A percentile compares a stretch with the other conserved stretches of the same genome.
These are phyloP conservation scores for Ericerus pela DNA, from an alignment of 1,140 invertebrate genomes.

Conservation along the genomic window DNA sequence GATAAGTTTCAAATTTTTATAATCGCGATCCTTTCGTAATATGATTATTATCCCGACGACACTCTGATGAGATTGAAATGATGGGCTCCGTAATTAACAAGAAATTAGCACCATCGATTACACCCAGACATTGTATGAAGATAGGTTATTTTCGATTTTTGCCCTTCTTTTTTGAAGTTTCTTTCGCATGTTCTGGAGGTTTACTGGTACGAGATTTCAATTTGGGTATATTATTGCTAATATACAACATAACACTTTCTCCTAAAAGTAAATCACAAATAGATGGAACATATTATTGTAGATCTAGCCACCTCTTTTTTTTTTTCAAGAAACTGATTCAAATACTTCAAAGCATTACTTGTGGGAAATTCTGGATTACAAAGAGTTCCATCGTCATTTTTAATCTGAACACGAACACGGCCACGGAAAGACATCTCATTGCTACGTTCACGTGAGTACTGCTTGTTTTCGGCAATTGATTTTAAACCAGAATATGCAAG, in stretches of 20 bases:
- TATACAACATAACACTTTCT: neutral
- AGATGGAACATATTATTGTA: neutral
- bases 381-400: constrained; percentile 75
- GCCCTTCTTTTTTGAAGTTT: neutral
- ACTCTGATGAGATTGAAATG: too few relatives aligned
- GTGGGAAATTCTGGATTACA: constrained; percentile 56
- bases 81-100: too few relatives aligned
- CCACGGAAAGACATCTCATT: constrained; percentile 67
- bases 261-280: neutral
- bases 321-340: neutral
- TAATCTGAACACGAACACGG: constrained; percentile 78
- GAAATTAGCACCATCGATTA: neutral
- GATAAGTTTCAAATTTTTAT: too few relatives aligned
- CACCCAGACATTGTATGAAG: neutral
- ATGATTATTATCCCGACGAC: too few relatives aligned
- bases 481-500: constrained; percentile 62
- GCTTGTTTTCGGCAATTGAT: constrained; percentile 85
- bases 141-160: neutral
- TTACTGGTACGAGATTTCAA: constrained; percentile 1
- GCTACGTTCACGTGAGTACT: constrained; percentile 71
- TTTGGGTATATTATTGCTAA: neutral
- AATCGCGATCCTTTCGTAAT: too few relatives aligned
- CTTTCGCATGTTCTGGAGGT: neutral
- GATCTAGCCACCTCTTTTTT: neutral
- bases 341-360: too few relatives aligned